phyloP scores from a whole-genome alignment of 2,113 vertebrate species.

The Cheilinus undulatus region DNA sequence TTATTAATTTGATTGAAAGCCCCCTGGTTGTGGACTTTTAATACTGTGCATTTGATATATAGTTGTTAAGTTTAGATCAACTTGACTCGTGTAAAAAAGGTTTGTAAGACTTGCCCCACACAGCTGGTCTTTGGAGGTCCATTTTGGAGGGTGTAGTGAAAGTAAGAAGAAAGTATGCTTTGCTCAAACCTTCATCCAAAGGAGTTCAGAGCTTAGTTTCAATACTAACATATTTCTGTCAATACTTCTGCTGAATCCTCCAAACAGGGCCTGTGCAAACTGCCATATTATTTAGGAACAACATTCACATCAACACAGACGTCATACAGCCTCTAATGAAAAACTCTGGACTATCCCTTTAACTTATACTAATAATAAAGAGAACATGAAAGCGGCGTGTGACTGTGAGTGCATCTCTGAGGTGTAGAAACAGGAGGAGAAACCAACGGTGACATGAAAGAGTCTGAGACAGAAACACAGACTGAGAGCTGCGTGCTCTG shows the following conservation, averaged over 20 bases:
- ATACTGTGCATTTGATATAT: no score
- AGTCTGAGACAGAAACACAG: conserved; percentile 42
- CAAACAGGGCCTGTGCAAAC: background rate
- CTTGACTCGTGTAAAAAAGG: no score
- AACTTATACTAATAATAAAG: conserved; percentile 59
- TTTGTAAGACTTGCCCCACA: no score
- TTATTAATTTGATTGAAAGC: no score
- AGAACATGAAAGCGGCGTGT: conserved; percentile 20
- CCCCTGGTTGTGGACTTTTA: no score
- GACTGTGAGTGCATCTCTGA: conserved; percentile 18
- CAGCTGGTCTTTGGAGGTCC: no score
- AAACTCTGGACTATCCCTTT: background rate
- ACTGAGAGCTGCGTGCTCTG: conserved; percentile 30
- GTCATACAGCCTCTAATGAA: background rate
- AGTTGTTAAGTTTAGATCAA: no score
- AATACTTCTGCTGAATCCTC: background rate
- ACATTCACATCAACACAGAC: background rate
- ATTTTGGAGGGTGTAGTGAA: no score
- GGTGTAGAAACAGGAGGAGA: conserved; percentile 29
- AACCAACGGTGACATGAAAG: conserved; percentile 20
- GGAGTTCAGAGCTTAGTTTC: no score
- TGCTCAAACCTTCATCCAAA: no score
- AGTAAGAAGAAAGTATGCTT: no score
- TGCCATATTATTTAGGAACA: background rate
- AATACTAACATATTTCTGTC: no score